Percentiles rank a stretch among this genome's conserved stretches.
These are phyloP conservation scores for Dipus sagitta DNA, from an alignment of 2,797 vertebrate genomes.

Conservation along the genomic window DNA sequence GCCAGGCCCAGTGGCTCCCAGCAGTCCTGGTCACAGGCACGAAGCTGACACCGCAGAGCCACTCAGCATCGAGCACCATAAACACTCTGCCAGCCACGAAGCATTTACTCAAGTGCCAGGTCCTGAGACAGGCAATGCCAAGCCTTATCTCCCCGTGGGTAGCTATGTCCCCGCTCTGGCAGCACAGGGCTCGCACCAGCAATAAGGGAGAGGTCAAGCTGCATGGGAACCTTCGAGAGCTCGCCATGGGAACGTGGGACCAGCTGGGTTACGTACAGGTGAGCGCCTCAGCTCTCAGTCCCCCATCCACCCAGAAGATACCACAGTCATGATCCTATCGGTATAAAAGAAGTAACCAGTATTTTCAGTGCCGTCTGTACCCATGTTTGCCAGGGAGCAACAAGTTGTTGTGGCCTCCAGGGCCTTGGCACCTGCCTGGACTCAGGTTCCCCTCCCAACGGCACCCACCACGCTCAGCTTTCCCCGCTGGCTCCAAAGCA, in stretches of 20 bases:
- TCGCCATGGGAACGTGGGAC: constrained; percentile 9
- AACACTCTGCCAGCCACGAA: constrained; percentile 70
- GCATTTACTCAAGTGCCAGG: constrained; percentile 70
- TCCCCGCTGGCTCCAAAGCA: not conserved
- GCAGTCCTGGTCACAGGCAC: not conserved
- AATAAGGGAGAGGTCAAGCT: constrained; percentile 55
- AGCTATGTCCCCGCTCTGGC: constrained; percentile 56
- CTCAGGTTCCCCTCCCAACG: not conserved
- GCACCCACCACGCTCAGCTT: not conserved
- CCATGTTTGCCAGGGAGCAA: not conserved
- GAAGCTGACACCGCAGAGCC: not conserved
- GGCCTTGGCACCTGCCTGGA: not conserved
- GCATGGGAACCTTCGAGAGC: not conserved
- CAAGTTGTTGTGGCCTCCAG: rapidly evolving
- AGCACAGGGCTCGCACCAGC: not conserved
- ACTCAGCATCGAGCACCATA: constrained; percentile 62
- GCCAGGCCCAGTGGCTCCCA: not conserved
- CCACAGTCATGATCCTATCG: rapidly evolving
- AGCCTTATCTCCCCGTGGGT: constrained; percentile 76
- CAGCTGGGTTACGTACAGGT: not conserved
- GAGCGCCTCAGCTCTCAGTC: constrained; percentile 18
- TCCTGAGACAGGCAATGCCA: constrained; percentile 76
- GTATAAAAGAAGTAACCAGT: not conserved
- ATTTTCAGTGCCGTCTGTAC: not conserved
- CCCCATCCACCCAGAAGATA: not conserved